Evolutionary conservation across 2,113 vertebrate genomes (phyloP).

Genomic region (Phylloscopus trochiloides): DNA sequence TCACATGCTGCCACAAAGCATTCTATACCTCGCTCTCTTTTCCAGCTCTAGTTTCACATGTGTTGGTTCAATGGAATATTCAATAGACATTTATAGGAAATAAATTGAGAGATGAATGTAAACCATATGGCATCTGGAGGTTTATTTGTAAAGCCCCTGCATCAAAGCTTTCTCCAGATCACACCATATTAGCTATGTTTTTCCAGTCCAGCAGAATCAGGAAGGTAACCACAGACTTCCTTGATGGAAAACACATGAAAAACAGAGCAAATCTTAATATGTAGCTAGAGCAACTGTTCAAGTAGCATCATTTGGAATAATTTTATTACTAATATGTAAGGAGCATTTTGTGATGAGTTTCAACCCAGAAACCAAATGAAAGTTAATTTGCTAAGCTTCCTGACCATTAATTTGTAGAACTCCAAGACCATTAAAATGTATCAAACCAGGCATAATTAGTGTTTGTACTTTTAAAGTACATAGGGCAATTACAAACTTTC

Average conservation of each 20-base stretch:
- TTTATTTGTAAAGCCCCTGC: slow-evolving; percentile 98
- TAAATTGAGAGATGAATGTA: slow-evolving; percentile 98
- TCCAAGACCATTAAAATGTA: slow-evolving; percentile 6
- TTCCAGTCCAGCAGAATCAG: slow-evolving; percentile 98
- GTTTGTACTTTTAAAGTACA: slow-evolving; percentile 1
- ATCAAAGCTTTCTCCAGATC: slow-evolving; percentile 99
- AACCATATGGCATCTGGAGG: slow-evolving; percentile 97
- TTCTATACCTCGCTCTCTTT: slow-evolving; percentile 84
- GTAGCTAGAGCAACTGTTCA: slow-evolving; percentile 76
- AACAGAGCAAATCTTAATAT: slow-evolving; percentile 80
- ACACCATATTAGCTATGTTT: slow-evolving; percentile 99
- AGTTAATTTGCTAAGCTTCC: slow-evolving; percentile 36
- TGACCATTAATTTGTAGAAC: not conserved
- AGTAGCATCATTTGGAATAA: slow-evolving; percentile 86
- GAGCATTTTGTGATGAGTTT: slow-evolving; percentile 68
- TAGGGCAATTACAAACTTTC: slow-evolving; percentile 1
- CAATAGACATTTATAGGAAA: slow-evolving; percentile 99
- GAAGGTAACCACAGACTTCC: slow-evolving; percentile 98
- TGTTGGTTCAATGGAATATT: slow-evolving; percentile 91
- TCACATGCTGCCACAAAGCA: slow-evolving; percentile 88
- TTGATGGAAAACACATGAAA: slow-evolving; percentile 99
- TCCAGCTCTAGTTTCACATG: slow-evolving; percentile 91
- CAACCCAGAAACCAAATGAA: slow-evolving; percentile 61
- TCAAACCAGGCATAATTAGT: slow-evolving; percentile 1
- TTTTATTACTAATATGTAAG: slow-evolving; percentile 78